Evolutionary conservation across 1,140 invertebrate genomes (phyloP), one percentile per base, ranked within the genome.

Genomic region (Bicyclus anynana): DNA sequence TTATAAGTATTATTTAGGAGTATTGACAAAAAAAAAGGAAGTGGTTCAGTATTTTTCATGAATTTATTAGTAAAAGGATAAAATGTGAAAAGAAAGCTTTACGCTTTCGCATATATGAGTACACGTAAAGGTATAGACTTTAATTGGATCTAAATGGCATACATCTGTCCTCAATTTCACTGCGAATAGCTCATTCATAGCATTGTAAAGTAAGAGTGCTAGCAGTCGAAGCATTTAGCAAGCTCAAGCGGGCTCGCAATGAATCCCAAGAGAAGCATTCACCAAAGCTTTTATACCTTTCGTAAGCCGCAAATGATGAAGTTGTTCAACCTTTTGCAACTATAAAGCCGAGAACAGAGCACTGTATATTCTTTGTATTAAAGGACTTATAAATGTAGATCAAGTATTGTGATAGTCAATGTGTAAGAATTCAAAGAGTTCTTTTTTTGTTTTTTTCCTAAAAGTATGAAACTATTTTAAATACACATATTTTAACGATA

Each of bases 141-240:
- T 33, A 12, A 33, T 33, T 33, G 29, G 7, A 33, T n/a, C 29
- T 48, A 13, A 48, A 55, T 55, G 10, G 17, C 54, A 49, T 56
- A 49, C 20, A 56, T 48, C 53, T 50, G 54, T 10, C 46, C 54
- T 49, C 54, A 49, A 56, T 49, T 56, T 18, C 16, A 49, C 18
- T 23, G 37, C 16, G 40, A 21, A 54, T 54, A 46, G 26, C 47
- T 55, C 53, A 55, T 55, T 48, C 9, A 55, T 13, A 16, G 44
- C 33, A 48, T 38, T 48, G 44, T 49, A 37, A 38, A 21, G 26
- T 17, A 47, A 13, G 29, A 33, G 29, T 33, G 29, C 9, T 33
- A 33, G 9, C 2, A 33, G 29, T 16, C 46, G 46, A 38, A 12
- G 21, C 48, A 49, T 56, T 56, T 18, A 26, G 29, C 47, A 40